A percentile compares a stretch with the other conserved stretches of the same genome.
Evolutionary conservation across 2,113 vertebrate genomes (phyloP).

Genomic region (Notiomystis cincta): DNA sequence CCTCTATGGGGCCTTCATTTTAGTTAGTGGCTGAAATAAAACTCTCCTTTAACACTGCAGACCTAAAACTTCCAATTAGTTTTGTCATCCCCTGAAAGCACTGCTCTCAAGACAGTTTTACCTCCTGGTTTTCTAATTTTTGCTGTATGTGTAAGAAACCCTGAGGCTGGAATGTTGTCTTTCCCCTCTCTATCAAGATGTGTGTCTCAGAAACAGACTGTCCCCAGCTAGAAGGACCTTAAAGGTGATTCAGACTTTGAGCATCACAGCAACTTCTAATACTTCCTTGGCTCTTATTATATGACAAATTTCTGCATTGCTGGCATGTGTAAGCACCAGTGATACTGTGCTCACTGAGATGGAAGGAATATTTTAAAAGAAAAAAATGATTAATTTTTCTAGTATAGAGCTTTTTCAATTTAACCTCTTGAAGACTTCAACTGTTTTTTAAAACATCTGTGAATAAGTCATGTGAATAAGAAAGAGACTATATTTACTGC

Average conservation of each 20-base stretch:
- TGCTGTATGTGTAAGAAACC: not conserved
- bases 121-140: conserved; percentile 27
- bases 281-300: not conserved
- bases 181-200: not conserved
- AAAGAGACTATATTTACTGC: not conserved
- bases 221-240: not conserved
- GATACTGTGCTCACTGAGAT: not conserved
- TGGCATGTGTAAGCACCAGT: not conserved
- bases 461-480: not conserved
- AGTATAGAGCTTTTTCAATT: not conserved
- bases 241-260: conserved; percentile 12
- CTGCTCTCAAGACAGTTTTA: not conserved
- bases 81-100: not conserved
- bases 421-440: not conserved
- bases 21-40: not conserved
- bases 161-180: not conserved
- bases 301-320: not conserved
- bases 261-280: not conserved
- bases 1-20: not conserved
- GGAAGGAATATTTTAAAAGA: not conserved
- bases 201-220: not conserved
- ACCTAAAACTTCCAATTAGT: not conserved
- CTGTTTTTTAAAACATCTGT: not conserved
- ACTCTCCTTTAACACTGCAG: not conserved
- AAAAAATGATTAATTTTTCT: not conserved